Conservation (phyloP, 30 jellyfish, hydroid and myxozoan species). For the Hydra vulgaris region DNA sequence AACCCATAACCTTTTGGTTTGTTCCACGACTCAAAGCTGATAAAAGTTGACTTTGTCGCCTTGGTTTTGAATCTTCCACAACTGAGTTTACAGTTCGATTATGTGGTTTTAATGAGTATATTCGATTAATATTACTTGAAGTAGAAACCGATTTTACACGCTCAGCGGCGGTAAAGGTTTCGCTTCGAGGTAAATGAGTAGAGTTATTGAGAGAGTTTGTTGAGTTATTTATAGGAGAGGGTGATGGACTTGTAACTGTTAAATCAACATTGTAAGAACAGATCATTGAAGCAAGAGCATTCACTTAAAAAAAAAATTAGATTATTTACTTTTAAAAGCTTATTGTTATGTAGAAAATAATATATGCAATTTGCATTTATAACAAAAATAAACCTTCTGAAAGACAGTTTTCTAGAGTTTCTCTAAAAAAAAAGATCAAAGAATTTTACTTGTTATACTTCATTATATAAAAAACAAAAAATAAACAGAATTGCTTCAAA, state of each 20-base stretch:
- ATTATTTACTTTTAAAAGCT: neutral
- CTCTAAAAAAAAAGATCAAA: conserved; percentile 10
- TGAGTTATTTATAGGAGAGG: conserved; percentile 28
- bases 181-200: conserved; percentile 38
- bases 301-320: conserved; percentile 30
- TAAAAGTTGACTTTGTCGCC: conserved; percentile 44
- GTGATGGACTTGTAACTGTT: conserved; percentile 21
- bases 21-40: conserved; percentile 43
- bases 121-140: conserved; percentile 40
- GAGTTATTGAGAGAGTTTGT: neutral
- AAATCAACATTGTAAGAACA: conserved; percentile 26
- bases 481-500: no score
- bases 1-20: conserved; percentile 55
- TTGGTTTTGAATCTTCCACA: conserved; percentile 27
- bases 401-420: conserved; percentile 41
- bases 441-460: no score
- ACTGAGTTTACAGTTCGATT: conserved; percentile 23
- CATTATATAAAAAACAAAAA: no score
- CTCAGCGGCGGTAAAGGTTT: conserved; percentile 66
- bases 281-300: conserved; percentile 35
- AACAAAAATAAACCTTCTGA: conserved; percentile 39
- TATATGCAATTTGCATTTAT: neutral
- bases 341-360: neutral
- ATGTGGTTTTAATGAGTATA: neutral
- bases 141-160: conserved; percentile 33